Conservation (phyloP, 2,797 vertebrate species). For the Cygnus olor region DNA sequence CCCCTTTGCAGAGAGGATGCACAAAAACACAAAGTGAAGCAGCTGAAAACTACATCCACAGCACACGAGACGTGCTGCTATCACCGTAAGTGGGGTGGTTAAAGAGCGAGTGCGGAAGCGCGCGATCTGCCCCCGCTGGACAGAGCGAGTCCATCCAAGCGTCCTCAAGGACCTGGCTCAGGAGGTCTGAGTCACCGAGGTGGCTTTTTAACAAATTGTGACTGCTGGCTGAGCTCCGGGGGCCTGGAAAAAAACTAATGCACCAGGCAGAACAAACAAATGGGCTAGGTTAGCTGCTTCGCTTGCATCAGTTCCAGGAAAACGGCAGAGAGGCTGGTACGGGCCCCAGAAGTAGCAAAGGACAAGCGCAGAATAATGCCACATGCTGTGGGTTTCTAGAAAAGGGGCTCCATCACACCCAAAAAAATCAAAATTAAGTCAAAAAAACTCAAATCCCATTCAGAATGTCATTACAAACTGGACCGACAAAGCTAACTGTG, state of each 20-base stretch:
- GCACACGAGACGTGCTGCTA: background rate
- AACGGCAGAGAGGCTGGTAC: background rate
- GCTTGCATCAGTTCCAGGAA: background rate
- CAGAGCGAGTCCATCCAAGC: rapidly evolving
- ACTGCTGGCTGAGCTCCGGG: background rate
- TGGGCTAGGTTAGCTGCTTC: background rate
- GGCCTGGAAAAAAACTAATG: background rate
- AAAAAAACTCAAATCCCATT: background rate
- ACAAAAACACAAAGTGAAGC: background rate
- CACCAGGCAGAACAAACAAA: background rate
- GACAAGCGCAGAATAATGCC: background rate
- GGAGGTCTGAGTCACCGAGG: constrained; percentile 34
- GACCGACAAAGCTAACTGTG: background rate
- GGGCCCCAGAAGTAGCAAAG: background rate
- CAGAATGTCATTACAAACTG: background rate
- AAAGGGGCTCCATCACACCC: background rate
- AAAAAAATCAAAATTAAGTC: background rate
- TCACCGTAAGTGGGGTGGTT: rapidly evolving
- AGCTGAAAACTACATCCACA: background rate
- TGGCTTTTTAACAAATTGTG: background rate
- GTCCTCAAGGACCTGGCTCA: background rate
- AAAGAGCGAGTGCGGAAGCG: rapidly evolving
- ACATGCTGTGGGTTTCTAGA: background rate
- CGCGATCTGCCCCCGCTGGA: background rate
- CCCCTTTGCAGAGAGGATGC: rapidly evolving